These are phyloP conservation scores for Lydus trimaculatus DNA, from an alignment of 2,888 invertebrate species.

Conservation along the genomic window DNA sequence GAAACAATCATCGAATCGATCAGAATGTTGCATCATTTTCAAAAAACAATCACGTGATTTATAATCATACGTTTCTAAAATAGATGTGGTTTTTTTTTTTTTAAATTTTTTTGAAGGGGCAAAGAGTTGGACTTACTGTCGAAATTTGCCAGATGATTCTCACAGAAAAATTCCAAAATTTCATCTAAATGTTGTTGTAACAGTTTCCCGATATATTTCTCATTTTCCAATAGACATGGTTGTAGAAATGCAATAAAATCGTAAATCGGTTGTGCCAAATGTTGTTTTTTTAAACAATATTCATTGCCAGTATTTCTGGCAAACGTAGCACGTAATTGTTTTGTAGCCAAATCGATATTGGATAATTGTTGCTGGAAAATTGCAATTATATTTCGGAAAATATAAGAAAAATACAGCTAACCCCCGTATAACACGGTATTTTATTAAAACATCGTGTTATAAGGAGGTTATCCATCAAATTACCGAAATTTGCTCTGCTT, in stretches of 20 bases:
- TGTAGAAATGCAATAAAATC: neutral
- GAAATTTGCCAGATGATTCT: neutral
- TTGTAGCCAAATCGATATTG: neutral
- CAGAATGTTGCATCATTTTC: neutral
- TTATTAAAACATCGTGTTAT: too few relatives aligned
- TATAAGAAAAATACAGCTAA: neutral
- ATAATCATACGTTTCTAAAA: neutral
- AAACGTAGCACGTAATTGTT: neutral
- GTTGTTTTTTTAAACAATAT: conserved; percentile 1
- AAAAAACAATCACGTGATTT: neutral
- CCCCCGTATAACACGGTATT: neutral
- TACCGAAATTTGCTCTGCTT: neutral
- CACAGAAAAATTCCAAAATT: conserved; percentile 1
- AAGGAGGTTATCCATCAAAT: neutral
- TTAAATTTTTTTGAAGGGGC: too few relatives aligned
- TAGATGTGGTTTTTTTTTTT: neutral
- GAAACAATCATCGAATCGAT: neutral
- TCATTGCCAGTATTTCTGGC: neutral
- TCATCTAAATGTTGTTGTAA: neutral
- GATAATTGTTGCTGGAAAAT: neutral
- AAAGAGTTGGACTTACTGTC: neutral
- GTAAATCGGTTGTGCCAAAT: neutral
- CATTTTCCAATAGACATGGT: neutral
- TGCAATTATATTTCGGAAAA: neutral
- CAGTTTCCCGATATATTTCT: neutral